A percentile compares a stretch with the other conserved stretches of the same genome.
These are phyloP conservation scores for Telenomus remus DNA, from an alignment of 1,140 invertebrate genomes.

Conservation along the genomic window DNA sequence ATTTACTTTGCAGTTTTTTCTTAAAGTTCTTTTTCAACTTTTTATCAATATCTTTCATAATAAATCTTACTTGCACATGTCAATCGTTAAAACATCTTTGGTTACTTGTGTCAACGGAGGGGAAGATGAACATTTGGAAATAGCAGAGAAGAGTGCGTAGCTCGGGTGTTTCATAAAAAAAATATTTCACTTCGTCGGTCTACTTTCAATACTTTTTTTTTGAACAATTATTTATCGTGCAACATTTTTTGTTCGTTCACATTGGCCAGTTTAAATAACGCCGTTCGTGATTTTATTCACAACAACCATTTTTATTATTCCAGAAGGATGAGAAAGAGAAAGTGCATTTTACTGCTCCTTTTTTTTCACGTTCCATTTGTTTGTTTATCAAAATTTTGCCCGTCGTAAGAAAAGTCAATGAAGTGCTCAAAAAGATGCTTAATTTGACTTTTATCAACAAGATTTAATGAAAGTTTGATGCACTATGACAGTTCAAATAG, in stretches of 20 bases:
- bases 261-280: constrained; percentile 19
- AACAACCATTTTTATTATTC: constrained; percentile 51
- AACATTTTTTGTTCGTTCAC: constrained; percentile 8
- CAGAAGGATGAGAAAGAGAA: constrained; percentile 58
- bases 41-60: constrained; percentile 51
- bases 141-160: constrained; percentile 53
- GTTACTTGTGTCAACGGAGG: constrained; percentile 68
- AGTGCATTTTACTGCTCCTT: constrained; percentile 16
- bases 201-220: constrained; percentile 50
- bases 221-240: constrained; percentile 55
- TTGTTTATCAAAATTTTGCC: constrained; percentile 33
- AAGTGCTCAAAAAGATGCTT: constrained; percentile 1
- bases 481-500: constrained; percentile 23
- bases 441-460: neutral
- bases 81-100: constrained; percentile 68
- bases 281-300: constrained; percentile 42
- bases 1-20: constrained; percentile 47
- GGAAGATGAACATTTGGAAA: constrained; percentile 59
- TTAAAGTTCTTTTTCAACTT: constrained; percentile 40
- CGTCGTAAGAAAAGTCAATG: constrained; percentile 1
- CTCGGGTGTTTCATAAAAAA: constrained; percentile 70
- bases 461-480: neutral
- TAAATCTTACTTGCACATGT: constrained; percentile 64
- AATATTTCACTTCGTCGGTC: constrained; percentile 65
- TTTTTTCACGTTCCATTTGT: constrained; percentile 8